Evolutionary conservation across 2,113 vertebrate genomes (phyloP).

Genomic region (Irena cyanogastra): DNA sequence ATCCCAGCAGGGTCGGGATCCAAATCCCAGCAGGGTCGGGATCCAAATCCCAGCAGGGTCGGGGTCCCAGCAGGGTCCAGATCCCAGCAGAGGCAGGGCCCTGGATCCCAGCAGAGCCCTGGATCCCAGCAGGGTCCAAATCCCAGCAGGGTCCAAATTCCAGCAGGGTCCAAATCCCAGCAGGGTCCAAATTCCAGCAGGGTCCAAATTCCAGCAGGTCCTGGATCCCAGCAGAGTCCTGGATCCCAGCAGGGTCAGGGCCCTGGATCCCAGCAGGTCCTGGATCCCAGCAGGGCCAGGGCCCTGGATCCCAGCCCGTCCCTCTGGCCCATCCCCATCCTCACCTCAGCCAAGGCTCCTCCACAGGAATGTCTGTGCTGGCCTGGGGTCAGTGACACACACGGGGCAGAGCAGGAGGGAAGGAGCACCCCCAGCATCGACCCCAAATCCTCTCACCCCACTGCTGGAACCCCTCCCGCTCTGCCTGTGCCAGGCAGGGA

Average conservation of each 20-base stretch:
- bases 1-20: background rate
- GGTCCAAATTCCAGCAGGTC: no score
- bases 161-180: no score
- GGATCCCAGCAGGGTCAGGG: no score
- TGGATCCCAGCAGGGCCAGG: no score
- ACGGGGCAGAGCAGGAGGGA: background rate
- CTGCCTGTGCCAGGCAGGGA: background rate
- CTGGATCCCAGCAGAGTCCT: no score
- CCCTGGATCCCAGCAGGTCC: no score
- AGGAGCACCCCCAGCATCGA: background rate
- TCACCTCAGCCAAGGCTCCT: background rate
- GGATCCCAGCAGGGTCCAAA: background rate
- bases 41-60: no score
- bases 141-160: no score
- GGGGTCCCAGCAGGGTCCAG: no score
- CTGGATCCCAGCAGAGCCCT: accelerated
- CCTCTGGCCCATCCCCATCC: background rate
- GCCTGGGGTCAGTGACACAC: accelerated
- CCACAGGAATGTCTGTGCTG: background rate
- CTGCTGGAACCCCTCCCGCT: background rate
- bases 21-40: no score
- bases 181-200: no score
- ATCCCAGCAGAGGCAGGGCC: background rate
- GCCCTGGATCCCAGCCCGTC: background rate
- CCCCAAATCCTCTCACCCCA: background rate